phyloP scores from a whole-genome alignment of 2,113 vertebrate species.

The Lepidiolamprologus cunningtoni region DNA sequence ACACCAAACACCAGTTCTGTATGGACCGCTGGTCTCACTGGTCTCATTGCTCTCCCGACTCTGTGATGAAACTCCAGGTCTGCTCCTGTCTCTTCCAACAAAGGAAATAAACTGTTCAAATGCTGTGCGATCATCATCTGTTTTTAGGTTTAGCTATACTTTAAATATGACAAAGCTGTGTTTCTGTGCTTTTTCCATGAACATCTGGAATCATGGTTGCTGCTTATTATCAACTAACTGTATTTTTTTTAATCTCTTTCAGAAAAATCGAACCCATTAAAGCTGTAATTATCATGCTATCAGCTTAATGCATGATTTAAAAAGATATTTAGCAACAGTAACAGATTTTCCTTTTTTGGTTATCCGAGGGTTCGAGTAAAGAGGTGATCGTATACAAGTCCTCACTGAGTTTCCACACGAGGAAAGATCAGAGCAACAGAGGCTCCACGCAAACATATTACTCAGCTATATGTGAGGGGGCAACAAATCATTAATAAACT shows the following conservation, averaged over 20 bases:
- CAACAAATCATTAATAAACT: background rate
- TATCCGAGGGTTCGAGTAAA: background rate
- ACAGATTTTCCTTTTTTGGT: background rate
- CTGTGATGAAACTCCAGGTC: background rate
- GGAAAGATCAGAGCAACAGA: background rate
- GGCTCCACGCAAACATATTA: fast-evolving
- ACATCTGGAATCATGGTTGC: fast-evolving
- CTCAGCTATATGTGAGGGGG: fast-evolving
- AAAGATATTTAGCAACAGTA: background rate
- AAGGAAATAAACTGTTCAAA: background rate
- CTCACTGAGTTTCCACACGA: background rate
- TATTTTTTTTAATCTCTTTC: background rate
- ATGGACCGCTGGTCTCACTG: background rate
- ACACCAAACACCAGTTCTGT: background rate
- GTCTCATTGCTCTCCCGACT: background rate
- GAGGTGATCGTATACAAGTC: fast-evolving
- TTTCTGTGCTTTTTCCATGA: fast-evolving
- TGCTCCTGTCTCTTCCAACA: background rate
- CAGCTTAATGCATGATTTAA: background rate
- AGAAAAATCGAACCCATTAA: background rate
- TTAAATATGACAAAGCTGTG: fast-evolving
- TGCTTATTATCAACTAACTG: background rate
- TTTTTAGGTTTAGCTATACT: background rate
- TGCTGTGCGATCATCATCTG: background rate
- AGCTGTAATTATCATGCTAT: background rate